Base-by-base conservation (phyloP, 2,888 invertebrate genomes). In the Leptarthrus brevirostris region DNA sequence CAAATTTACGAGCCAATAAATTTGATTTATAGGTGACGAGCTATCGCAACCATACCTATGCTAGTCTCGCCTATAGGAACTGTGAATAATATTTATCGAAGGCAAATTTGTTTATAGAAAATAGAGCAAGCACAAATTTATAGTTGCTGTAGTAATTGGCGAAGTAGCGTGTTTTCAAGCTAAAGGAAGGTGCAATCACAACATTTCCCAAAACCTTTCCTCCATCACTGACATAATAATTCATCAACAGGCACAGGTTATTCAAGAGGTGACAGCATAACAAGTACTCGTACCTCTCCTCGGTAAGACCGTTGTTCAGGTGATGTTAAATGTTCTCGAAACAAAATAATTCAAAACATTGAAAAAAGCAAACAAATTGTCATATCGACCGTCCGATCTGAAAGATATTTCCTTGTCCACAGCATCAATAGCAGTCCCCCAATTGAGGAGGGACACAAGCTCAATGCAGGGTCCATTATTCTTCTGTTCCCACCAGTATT, bases 1-100 rank as follows among this genome's bases (percentile, higher is more conserved):
- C 24, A 24, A 26, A 72, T 72, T 72, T 72, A 72, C 44, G 72
- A 56, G 26, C 56, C 56, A 56, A 72, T 72, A 72, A 72, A 72
- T 56, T 5, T 72, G 56, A 72, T 72, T 72, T 72, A 72, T 72
- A 26, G 26, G 18, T 56, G 44, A 58, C 36, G 54, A 56, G 30
- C 47, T 47, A 18, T 36, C 30, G 30, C 26, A 30, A 24, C 52
- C 69, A 52, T 2, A 47, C n/a, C n/a, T 14, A 66, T 66, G 49
- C 49, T 30, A 26, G 26, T 16, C 61, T 30, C 66, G 49, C 66
- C 14, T n/a, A 44, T 6, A 44, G 22, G n/a, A n/a, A 4, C 8
- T 47, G n/a, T 61, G 34, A 16, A 30, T 30, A 30, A 61, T 61
- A 61, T 36, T 40, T 61, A 61, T 61, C 40, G 34, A 22, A 61